Evolutionary conservation across 1,140 invertebrate genomes (phyloP).

Genomic region (Venustaconcha ellipsiformis): DNA sequence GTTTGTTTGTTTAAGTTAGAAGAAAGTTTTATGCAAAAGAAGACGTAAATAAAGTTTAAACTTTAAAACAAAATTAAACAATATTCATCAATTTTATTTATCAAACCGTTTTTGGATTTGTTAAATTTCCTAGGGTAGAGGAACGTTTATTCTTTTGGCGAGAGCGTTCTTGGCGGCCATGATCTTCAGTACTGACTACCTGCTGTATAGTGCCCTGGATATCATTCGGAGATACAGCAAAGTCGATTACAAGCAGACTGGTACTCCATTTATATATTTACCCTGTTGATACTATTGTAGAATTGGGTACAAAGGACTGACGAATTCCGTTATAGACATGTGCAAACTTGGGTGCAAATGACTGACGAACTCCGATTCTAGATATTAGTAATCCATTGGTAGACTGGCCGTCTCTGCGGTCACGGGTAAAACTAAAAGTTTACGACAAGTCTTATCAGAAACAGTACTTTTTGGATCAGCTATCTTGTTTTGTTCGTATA

Average conservation of each 20-base stretch:
- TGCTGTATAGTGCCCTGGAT: conserved; percentile 48
- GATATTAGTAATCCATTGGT: no score
- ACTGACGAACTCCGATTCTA: no score
- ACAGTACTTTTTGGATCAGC: no score
- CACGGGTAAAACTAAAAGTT: no score
- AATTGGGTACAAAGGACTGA: no score
- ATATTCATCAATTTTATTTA: not conserved
- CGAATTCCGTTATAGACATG: no score
- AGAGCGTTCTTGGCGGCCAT: conserved; percentile 40
- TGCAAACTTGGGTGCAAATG: no score
- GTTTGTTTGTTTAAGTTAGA: not conserved
- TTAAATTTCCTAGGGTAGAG: conserved; percentile 36
- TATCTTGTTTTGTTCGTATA: no score
- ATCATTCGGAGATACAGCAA: conserved; percentile 51
- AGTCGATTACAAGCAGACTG: conserved; percentile 56
- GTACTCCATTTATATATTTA: conserved; percentile 16
- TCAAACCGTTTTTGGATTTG: not conserved
- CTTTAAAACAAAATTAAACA: not conserved
- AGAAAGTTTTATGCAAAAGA: not conserved
- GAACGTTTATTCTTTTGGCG: conserved; percentile 43
- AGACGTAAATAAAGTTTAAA: not conserved
- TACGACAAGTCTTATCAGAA: no score
- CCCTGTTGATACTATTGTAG: no score
- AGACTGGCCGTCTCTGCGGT: no score
- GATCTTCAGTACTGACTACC: conserved; percentile 49